A percentile compares a stretch with the other conserved stretches of the same genome.
Evolutionary conservation across 2,797 vertebrate species (phyloP).

Genomic region (Acipenser ruthenus): DNA sequence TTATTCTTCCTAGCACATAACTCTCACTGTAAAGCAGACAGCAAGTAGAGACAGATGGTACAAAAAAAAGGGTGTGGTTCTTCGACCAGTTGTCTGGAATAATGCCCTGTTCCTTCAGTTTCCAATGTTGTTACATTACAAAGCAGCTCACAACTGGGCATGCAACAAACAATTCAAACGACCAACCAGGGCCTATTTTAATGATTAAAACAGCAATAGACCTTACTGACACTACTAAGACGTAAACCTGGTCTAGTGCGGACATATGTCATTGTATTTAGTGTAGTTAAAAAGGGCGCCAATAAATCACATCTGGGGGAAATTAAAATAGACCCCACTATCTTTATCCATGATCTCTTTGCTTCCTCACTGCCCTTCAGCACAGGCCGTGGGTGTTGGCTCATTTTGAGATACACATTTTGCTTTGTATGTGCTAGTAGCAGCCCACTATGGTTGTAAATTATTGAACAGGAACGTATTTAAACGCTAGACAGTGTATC

Average conservation of each 20-base stretch:
- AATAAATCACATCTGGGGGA: too few species aligned
- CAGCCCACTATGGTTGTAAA: background rate
- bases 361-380: too few species aligned
- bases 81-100: background rate
- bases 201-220: too few species aligned
- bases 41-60: background rate
- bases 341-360: too few species aligned
- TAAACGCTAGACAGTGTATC: background rate
- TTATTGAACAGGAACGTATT: background rate
- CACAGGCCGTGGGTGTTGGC: background rate
- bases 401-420: background rate
- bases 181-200: too few species aligned
- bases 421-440: background rate
- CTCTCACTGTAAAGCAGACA: background rate
- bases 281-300: too few species aligned
- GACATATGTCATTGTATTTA: too few species aligned
- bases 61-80: background rate
- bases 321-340: too few species aligned
- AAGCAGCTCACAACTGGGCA: too few species aligned
- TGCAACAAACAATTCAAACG: too few species aligned
- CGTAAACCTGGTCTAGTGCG: background rate
- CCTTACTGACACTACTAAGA: too few species aligned
- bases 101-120: background rate
- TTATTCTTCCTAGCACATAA: background rate
- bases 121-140: background rate